A percentile compares a stretch with the other conserved stretches of the same genome.
Conservation (phyloP, 2,888 invertebrate species). For the Melanargia galathea region DNA sequence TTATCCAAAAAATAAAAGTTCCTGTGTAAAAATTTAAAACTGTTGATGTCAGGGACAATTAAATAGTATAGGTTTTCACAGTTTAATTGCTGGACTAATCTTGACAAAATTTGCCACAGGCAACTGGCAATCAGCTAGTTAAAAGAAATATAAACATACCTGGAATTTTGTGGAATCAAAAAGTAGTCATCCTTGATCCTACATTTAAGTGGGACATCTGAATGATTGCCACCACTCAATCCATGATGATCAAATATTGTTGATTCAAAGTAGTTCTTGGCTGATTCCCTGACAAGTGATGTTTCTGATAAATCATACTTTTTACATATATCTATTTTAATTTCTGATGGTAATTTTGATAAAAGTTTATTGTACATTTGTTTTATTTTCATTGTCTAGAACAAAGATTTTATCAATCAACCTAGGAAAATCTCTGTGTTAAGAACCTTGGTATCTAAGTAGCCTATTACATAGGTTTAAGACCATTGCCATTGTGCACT, state of each 20-base stretch:
- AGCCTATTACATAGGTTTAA: background rate
- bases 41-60: too few relatives aligned
- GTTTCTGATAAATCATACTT: conserved; percentile 59
- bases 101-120: too few relatives aligned
- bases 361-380: conserved; percentile 51
- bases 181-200: conserved; percentile 72
- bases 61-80: too few relatives aligned
- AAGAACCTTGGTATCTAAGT: background rate
- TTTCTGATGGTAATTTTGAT: conserved; percentile 44
- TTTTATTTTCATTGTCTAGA: conserved; percentile 55
- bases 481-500: too few relatives aligned
- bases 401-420: conserved; percentile 2
- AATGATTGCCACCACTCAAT: conserved; percentile 82
- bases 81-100: too few relatives aligned
- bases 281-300: conserved; percentile 54
- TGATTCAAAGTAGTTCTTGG: conserved; percentile 57
- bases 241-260: conserved; percentile 56
- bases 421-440: background rate
- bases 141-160: conserved; percentile 62
- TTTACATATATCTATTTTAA: conserved; percentile 43
- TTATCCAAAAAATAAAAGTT: too few relatives aligned
- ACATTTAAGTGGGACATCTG: conserved; percentile 74
- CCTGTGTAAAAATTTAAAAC: too few relatives aligned
- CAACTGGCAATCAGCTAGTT: too few relatives aligned
- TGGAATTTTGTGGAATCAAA: conserved; percentile 85